phyloP scores from a whole-genome alignment of 2,797 vertebrate species.

The Pogoniulus pusillus region DNA sequence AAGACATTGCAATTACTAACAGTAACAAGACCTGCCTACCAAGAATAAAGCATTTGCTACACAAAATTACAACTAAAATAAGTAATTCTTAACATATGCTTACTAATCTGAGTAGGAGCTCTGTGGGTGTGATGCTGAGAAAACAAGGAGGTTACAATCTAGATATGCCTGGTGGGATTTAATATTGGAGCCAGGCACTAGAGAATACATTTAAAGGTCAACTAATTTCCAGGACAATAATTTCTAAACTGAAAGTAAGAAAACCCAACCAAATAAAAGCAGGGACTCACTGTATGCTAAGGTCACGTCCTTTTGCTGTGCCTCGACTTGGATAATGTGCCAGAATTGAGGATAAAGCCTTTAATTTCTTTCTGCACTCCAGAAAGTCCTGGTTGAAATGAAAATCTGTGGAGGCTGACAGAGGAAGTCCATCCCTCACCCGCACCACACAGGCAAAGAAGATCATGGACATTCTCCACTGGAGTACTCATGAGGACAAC shows the following conservation, averaged over 20 bases:
- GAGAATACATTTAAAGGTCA: neutral
- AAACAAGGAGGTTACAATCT: neutral
- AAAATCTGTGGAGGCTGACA: slow-evolving; percentile 96
- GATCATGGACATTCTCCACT: slow-evolving; percentile 93
- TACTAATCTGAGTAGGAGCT: neutral
- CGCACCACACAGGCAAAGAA: slow-evolving; percentile 93
- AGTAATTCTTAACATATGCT: neutral
- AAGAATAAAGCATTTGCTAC: neutral
- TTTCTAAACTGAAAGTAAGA: neutral
- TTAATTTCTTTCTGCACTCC: slow-evolving; percentile 89
- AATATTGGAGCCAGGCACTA: neutral
- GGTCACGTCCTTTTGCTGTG: slow-evolving; percentile 80
- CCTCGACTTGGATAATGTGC: slow-evolving; percentile 82
- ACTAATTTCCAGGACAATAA: neutral
- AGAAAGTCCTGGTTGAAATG: slow-evolving; percentile 87
- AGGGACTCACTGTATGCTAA: slow-evolving; percentile 87
- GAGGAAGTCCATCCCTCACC: slow-evolving; percentile 94
- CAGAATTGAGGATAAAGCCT: slow-evolving; percentile 82
- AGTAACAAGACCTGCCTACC: neutral
- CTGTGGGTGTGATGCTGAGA: neutral
- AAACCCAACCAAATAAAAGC: rapidly evolving
- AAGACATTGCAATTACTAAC: neutral
- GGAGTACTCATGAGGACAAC: slow-evolving; percentile 80
- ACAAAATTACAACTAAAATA: neutral
- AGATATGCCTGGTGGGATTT: neutral